Evolutionary conservation across 2,888 invertebrate species (phyloP), one percentile per base, ranked within the genome.

Genomic region (Liposcelis brunnea): DNA sequence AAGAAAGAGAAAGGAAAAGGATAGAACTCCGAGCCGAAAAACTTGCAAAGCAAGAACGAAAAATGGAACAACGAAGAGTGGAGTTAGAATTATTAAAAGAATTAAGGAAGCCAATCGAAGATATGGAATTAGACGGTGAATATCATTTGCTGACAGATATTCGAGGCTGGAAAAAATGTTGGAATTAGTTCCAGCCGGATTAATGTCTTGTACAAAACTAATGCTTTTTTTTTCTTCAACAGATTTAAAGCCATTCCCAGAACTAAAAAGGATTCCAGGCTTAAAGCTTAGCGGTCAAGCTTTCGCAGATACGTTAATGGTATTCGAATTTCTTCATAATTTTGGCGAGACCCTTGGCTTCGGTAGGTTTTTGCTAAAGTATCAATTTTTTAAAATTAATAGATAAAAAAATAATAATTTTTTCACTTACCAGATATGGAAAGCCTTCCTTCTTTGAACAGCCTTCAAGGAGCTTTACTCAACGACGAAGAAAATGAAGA

Each of bases 321-420:
- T 90, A n/a, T 84, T 85, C 58, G 95, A 97, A 67, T 97, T 97
- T 61, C 70, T 95, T 52, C 85, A 93, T 57, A 95, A 93, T 66
- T 97, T 97, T 59, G 90, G 89, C 43, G 87, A 89, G 63, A 89
- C 90, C 0, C 70, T 97, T 2, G 93, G 91, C 45, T 90, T 95
- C 57, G 86, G 86, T 87, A 58, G 72, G 78, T 60, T 7, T 31
- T 34, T 33, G 33, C 14, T 38, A 31, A 16, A 1, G 5, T 15
- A 31, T 14, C 15, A 33, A 12, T 32, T 11, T 11, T 26, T 5
- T 31, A 1, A 2, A 21, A 32, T 46, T 44, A n/a, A 14, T 31
- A n/a, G 6, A 33, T 34, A n/a, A 42, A 15, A 42, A 42, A 36
- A 8, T 26, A 6, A 26, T 6, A 26, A 26, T 26, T 26, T 26